phyloP scores from a whole-genome alignment of 2,797 vertebrate genomes.

The Schizothorax lantsangensis region DNA sequence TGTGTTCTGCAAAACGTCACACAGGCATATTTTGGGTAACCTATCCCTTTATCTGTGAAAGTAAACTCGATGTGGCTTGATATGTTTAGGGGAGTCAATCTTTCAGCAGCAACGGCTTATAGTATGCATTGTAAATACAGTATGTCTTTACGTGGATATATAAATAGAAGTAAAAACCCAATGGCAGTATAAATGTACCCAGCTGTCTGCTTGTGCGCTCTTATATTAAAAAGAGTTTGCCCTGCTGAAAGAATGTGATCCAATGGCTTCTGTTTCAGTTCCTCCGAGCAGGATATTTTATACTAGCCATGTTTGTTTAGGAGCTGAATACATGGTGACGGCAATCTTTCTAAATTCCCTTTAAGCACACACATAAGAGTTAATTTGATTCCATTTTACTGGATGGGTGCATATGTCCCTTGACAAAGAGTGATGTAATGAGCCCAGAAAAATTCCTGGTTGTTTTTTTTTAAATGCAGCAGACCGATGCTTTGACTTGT shows the following conservation, averaged over 20 bases:
- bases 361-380: not conserved
- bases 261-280: not conserved
- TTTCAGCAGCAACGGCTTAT: not conserved
- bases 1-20: not conserved
- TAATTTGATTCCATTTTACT: not conserved
- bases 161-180: slow-evolving; percentile 11
- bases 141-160: not conserved
- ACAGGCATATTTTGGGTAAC: not conserved
- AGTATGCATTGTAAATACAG: not conserved
- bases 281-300: slow-evolving; percentile 17
- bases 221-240: slow-evolving; percentile 5
- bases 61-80: not conserved
- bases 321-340: not conserved
- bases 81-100: not conserved
- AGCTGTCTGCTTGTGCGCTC: not conserved
- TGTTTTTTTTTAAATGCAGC: not conserved
- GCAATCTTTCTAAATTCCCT: not conserved
- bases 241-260: not conserved
- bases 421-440: not conserved
- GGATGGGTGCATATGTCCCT: not conserved
- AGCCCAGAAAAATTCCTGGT: not conserved
- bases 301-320: not conserved
- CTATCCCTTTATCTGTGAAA: not conserved
- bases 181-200: not conserved
- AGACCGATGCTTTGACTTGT: not conserved